These are phyloP conservation scores for Drosophila tropicalis DNA, from an alignment of 1,140 invertebrate species.

Conservation along the genomic window DNA sequence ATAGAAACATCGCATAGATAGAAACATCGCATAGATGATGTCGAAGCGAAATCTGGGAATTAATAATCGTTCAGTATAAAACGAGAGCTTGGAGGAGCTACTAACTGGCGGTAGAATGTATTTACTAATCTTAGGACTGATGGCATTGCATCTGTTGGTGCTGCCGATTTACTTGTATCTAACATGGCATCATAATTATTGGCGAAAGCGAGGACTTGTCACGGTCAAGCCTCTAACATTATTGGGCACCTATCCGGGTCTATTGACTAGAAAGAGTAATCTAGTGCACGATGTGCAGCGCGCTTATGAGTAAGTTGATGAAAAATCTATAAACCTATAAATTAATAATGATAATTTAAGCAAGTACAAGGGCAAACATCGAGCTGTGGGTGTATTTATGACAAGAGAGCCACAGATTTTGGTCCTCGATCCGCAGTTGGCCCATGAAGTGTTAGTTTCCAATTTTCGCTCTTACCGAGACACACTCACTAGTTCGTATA, in stretches of 20 bases:
- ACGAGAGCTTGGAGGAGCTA: not conserved
- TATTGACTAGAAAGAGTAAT: slow-evolving; percentile 57
- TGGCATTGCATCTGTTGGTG: slow-evolving; percentile 47
- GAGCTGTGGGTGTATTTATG: slow-evolving; percentile 83
- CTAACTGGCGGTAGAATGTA: not conserved
- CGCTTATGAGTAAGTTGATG: slow-evolving; percentile 61
- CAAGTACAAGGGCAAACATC: slow-evolving; percentile 54
- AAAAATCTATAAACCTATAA: not conserved
- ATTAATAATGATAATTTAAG: slow-evolving; percentile 16
- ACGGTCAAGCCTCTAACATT: slow-evolving; percentile 73
- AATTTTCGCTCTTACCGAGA: slow-evolving; percentile 83
- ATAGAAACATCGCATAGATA: slow-evolving; percentile 1
- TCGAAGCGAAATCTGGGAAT: not conserved
- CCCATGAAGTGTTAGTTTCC: slow-evolving; percentile 84
- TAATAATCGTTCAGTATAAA: not conserved
- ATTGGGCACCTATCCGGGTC: slow-evolving; percentile 84
- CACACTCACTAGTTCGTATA: slow-evolving; percentile 65
- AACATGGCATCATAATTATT: slow-evolving; percentile 81
- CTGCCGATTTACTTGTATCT: slow-evolving; percentile 76
- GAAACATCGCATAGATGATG: not conserved
- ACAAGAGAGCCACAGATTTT: slow-evolving; percentile 83
- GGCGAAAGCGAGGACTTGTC: slow-evolving; percentile 67
- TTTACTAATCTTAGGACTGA: slow-evolving; percentile 25
- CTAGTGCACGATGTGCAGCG: slow-evolving; percentile 64
- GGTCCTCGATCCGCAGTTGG: slow-evolving; percentile 84